Base-by-base conservation (phyloP, 2,888 invertebrate genomes). In the Dione juno region DNA sequence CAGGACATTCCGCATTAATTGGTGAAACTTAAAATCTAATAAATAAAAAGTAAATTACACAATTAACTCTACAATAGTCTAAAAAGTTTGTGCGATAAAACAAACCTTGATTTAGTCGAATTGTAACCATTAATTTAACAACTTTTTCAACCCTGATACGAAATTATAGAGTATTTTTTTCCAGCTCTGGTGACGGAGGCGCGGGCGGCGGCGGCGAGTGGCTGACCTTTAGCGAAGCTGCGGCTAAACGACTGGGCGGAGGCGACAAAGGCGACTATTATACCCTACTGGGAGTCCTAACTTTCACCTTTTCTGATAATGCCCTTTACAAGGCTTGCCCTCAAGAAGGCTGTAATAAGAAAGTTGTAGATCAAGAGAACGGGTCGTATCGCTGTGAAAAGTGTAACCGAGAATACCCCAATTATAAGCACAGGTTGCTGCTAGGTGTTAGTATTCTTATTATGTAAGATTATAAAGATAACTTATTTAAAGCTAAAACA, bases 321-420 rank as follows among this genome's bases (percentile, higher is more conserved):
- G 95, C 96, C 5, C 89, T 98, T 67, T 99, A 99, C 89, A 97
- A 97, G 90, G 97, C 99, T 0, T 99, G 99, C 79, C 97, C 98
- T 0, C 94, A 95, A 64, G 95, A 96, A 1, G 95, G 95, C 66
- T 99, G 99, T 88, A 98, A 99, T 85, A 99, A 99, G 89, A 99
- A 99, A 88, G 94, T 99, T 0, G 92, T 98, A 10, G 98, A 99
- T 86, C 95, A 96, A 81, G 96, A 96, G 75, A 98, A 98, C 81
- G 98, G 97, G 0, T 94, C 96, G 83, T 99, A 95, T 88, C 94
- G 98, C 66, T 99, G 99, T 88, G 99, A 99, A 86, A 99, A 99
- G 88, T 99, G 99, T 86, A 95, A 96, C 81, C 94, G 95, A 67
- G 97, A 97, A 76, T 97, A 94, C 84, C 95, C 96, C 0, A 96